Evolutionary conservation across 2,113 vertebrate genomes (phyloP).

Genomic region (Equus przewalskii): DNA sequence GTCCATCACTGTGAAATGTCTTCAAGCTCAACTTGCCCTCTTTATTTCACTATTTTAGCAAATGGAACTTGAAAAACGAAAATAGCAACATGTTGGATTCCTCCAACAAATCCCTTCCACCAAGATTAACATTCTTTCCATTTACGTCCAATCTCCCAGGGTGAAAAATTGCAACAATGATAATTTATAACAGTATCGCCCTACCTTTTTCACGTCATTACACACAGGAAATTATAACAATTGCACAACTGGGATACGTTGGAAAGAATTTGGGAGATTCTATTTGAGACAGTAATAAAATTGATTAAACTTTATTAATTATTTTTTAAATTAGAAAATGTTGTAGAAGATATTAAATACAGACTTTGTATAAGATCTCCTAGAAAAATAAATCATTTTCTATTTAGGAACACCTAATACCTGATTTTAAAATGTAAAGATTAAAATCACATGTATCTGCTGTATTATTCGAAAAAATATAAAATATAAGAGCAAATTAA

Average conservation of each 20-base stretch:
- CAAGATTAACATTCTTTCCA: neutral
- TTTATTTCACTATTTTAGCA: slow-evolving; percentile 12
- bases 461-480: neutral
- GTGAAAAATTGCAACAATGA: neutral
- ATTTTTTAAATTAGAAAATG: neutral
- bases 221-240: neutral
- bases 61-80: neutral
- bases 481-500: slow-evolving; percentile 39
- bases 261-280: neutral
- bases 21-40: neutral
- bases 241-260: neutral
- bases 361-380: neutral
- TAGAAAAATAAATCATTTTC: neutral
- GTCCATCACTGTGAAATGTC: neutral
- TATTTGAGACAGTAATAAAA: slow-evolving; percentile 1
- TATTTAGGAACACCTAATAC: neutral
- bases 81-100: neutral
- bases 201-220: neutral
- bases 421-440: neutral
- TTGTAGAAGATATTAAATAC: neutral
- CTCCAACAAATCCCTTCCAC: neutral
- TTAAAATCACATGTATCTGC: neutral
- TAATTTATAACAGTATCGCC: neutral
- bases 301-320: neutral
- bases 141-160: neutral